A percentile compares a stretch with the other conserved stretches of the same genome.
Evolutionary conservation across 2,113 vertebrate genomes (phyloP).

Genomic region (Notarius lentiginosus): DNA sequence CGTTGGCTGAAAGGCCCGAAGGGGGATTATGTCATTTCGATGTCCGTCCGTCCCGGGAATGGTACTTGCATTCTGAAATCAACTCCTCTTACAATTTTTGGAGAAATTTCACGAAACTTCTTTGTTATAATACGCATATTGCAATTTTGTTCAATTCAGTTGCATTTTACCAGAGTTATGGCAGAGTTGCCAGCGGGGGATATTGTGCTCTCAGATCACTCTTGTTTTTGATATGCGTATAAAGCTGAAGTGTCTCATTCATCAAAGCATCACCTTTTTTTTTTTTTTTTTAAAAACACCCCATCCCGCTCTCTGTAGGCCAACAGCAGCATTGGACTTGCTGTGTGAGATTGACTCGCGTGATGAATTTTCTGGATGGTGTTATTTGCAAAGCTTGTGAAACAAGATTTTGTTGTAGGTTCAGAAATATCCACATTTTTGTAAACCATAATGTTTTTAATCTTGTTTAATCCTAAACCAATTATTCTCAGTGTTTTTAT

Average conservation of each 20-base stretch:
- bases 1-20: too few relatives aligned
- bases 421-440: neutral
- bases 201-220: too few relatives aligned
- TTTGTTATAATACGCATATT: too few relatives aligned
- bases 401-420: neutral
- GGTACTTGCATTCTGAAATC: too few relatives aligned
- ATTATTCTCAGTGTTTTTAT: neutral
- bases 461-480: neutral
- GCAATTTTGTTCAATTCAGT: too few relatives aligned
- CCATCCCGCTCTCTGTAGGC: neutral
- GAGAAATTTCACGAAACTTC: too few relatives aligned
- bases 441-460: neutral
- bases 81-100: too few relatives aligned
- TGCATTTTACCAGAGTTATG: too few relatives aligned
- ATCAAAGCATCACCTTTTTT: neutral
- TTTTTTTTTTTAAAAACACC: neutral
- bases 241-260: neutral
- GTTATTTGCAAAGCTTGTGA: neutral
- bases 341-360: neutral
- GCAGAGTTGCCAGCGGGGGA: too few relatives aligned
- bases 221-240: neutral
- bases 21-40: too few relatives aligned
- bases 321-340: neutral
- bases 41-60: too few relatives aligned
- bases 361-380: too few relatives aligned